phyloP scores from a whole-genome alignment of 2,113 vertebrate genomes.

The Tapirus terrestris region DNA sequence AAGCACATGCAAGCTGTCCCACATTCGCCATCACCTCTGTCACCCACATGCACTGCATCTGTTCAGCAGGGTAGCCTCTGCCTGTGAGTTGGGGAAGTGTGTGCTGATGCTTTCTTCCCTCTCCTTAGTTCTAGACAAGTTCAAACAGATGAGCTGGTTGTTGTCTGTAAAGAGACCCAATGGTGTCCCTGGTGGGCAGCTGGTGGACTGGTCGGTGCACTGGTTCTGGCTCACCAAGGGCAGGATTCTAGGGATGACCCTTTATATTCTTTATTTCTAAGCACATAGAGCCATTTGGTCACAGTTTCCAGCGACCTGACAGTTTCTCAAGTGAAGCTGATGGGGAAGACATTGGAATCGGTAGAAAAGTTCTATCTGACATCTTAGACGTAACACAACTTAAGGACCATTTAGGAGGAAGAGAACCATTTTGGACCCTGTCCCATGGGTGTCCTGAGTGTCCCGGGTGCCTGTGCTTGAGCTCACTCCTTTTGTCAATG shows the following conservation, averaged over 20 bases:
- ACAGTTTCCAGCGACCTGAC: neutral
- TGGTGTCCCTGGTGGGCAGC: neutral
- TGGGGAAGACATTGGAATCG: neutral
- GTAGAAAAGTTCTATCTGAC: no score
- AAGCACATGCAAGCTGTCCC: neutral
- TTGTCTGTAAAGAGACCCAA: neutral
- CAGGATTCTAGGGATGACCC: accelerated
- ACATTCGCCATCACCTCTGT: accelerated
- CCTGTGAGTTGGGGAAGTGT: accelerated
- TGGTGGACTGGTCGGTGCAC: accelerated
- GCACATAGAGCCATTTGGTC: accelerated
- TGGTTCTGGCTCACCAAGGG: neutral
- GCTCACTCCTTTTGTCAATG: neutral
- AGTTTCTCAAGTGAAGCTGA: neutral
- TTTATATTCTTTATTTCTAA: neutral
- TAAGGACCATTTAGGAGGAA: accelerated
- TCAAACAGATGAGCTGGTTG: neutral
- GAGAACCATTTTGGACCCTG: neutral
- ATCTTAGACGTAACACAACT: accelerated
- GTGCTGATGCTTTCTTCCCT: accelerated
- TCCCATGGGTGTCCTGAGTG: neutral
- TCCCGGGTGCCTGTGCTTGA: neutral
- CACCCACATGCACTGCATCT: accelerated
- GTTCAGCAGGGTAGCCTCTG: accelerated
- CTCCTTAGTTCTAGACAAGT: accelerated